Conservation (phyloP, 2,888 invertebrate genomes). For the Melitaea athalia region DNA sequence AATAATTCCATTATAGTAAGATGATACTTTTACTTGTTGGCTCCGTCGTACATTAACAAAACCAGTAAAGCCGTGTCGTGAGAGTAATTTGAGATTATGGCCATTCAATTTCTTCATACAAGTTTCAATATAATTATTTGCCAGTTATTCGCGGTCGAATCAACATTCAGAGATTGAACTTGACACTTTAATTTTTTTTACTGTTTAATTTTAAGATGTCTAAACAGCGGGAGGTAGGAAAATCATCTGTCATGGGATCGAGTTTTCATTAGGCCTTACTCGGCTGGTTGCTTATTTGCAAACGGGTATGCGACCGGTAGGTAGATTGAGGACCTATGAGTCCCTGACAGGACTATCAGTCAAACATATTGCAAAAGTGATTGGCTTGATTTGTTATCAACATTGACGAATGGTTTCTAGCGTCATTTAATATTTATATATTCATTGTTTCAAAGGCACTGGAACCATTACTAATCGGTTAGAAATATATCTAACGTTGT, state of each 20-base stretch:
- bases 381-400: conserved; percentile 41
- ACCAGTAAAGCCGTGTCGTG: conserved; percentile 12
- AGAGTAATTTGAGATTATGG: conserved; percentile 18
- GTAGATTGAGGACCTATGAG: conserved; percentile 36
- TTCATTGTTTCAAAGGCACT: conserved; percentile 39
- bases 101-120: conserved; percentile 22
- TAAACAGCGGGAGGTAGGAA: conserved; percentile 42
- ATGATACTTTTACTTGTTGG: conserved; percentile 6
- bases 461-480: conserved; percentile 28
- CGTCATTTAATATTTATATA: conserved; percentile 41
- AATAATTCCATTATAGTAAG: conserved; percentile 13
- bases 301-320: conserved; percentile 43
- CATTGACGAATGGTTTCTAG: conserved; percentile 40
- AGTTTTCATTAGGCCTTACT: conserved; percentile 44
- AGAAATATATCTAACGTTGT: conserved; percentile 12
- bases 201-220: conserved; percentile 29
- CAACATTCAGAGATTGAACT: conserved; percentile 14
- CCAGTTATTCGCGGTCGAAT: conserved; percentile 18
- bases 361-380: conserved; percentile 39
- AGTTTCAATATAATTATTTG: conserved; percentile 26
- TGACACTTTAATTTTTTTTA: conserved; percentile 17
- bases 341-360: conserved; percentile 40
- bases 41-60: conserved; percentile 11
- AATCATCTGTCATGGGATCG: conserved; percentile 45
- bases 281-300: conserved; percentile 46